Percentiles rank a stretch among this genome's conserved stretches.
These are phyloP conservation scores for Microcebus ravelobensis DNA, from an alignment of 2,113 vertebrate species.

Conservation along the genomic window DNA sequence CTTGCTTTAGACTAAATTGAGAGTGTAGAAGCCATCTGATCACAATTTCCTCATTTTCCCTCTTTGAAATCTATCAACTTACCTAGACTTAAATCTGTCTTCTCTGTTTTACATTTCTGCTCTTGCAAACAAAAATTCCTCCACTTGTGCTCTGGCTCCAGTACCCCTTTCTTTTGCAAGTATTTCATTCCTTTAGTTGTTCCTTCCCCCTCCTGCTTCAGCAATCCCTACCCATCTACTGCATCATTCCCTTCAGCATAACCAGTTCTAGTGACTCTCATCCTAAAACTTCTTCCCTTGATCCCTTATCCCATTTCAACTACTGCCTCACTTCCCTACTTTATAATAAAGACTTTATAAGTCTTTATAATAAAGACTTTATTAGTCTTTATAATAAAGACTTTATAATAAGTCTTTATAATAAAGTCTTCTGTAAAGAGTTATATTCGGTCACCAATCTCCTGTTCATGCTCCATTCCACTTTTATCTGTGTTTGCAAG, in stretches of 20 bases:
- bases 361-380: no score
- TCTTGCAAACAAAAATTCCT: background rate
- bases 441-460: background rate
- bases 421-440: background rate
- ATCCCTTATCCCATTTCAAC: background rate
- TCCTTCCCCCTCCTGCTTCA: background rate
- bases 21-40: background rate
- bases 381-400: no score
- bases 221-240: background rate
- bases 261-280: background rate
- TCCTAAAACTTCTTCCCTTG: background rate
- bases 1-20: background rate
- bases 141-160: background rate
- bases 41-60: background rate
- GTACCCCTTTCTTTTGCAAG: background rate
- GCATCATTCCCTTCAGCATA: background rate
- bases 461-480: background rate
- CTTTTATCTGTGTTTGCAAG: background rate
- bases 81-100: background rate
- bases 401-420: background rate
- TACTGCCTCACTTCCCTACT: background rate
- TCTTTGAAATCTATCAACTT: background rate
- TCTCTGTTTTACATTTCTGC: background rate
- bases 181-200: background rate
- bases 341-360: background rate